phyloP scores from a whole-genome alignment of 1,140 invertebrate species.

The Andrena cerasifolii region DNA sequence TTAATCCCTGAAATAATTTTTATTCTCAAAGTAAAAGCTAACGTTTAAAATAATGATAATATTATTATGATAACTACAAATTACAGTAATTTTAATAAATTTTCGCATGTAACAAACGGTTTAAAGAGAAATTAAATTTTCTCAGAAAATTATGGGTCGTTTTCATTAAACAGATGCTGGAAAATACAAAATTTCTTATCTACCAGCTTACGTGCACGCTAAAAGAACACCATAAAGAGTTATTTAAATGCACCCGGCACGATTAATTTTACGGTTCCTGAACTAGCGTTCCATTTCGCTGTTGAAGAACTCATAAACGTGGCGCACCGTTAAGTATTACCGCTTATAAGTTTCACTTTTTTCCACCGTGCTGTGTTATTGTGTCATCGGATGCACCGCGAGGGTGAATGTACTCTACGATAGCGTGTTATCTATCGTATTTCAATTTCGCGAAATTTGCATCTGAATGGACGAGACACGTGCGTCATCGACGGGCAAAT shows the following conservation, averaged over 20 bases:
- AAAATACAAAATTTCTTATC: too few species aligned
- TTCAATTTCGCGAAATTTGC: too few species aligned
- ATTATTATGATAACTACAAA: too few species aligned
- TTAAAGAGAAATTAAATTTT: too few species aligned
- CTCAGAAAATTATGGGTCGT: too few species aligned
- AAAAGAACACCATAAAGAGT: not conserved
- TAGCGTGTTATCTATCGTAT: not conserved
- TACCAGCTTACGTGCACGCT: not conserved
- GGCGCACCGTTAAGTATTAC: constrained; percentile 44
- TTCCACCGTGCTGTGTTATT: constrained; percentile 25
- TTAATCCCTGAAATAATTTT: too few species aligned
- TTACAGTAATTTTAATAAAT: too few species aligned
- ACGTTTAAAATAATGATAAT: too few species aligned
- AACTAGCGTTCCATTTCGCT: constrained; percentile 4
- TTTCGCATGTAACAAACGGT: too few species aligned
- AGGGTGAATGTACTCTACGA: constrained; percentile 15
- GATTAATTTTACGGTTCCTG: constrained; percentile 42
- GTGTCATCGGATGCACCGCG: not conserved
- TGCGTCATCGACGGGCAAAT: too few species aligned
- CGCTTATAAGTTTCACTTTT: constrained; percentile 56
- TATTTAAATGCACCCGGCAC: not conserved
- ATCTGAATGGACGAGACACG: not conserved
- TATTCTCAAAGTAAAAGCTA: too few species aligned
- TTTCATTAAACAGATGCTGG: too few species aligned
- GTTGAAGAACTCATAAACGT: constrained; percentile 33